Conservation (phyloP, 2,888 invertebrate species). For the Melanophora roralis region DNA sequence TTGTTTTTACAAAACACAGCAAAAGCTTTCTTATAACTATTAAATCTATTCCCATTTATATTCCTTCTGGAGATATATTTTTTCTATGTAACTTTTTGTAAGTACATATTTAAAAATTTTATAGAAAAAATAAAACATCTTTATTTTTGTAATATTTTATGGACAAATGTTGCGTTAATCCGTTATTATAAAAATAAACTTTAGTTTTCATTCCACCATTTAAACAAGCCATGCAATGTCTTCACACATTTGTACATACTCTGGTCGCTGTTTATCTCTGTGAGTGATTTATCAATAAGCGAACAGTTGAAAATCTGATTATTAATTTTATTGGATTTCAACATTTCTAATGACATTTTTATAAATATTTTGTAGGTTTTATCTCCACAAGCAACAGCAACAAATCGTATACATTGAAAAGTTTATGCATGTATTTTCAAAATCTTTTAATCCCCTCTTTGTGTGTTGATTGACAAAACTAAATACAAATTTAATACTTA, state of each 20-base stretch:
- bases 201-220: neutral
- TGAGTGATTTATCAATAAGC: constrained; percentile 28
- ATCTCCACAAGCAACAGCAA: constrained; percentile 20
- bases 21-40: too few relatives aligned
- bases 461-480: constrained; percentile 34
- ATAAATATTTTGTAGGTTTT: constrained; percentile 7
- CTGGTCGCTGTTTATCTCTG: constrained; percentile 12
- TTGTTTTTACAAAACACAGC: too few relatives aligned
- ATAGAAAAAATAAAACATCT: too few relatives aligned
- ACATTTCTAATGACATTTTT: constrained; percentile 31
- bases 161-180: neutral
- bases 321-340: constrained; percentile 46
- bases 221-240: constrained; percentile 1
- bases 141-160: too few relatives aligned
- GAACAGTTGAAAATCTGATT: constrained; percentile 49
- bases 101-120: too few relatives aligned
- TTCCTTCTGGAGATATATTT: too few relatives aligned
- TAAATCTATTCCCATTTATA: too few relatives aligned
- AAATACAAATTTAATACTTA: constrained; percentile 11
- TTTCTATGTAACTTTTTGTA: too few relatives aligned
- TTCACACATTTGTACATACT: neutral
- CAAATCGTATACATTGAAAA: constrained; percentile 38
- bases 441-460: constrained; percentile 54
- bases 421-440: constrained; percentile 53
- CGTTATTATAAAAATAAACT: neutral